phyloP scores from a whole-genome alignment of 1,140 invertebrate genomes.

The Drosophila parvula region DNA sequence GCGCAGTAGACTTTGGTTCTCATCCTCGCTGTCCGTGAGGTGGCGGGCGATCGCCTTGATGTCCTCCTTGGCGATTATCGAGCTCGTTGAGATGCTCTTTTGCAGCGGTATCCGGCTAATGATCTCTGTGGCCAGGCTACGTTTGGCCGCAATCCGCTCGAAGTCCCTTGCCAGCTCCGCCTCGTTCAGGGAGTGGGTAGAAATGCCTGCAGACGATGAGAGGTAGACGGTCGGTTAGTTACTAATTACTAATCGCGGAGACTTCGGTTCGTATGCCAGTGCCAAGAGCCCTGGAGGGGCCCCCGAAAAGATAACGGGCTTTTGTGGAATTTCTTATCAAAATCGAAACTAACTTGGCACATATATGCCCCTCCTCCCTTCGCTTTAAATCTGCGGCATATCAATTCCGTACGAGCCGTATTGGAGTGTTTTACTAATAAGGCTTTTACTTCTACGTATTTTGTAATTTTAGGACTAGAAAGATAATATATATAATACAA shows the following conservation, averaged over 20 bases:
- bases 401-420: background rate
- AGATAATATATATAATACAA: no score
- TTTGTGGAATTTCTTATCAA: conserved; percentile 76
- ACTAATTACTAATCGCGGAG: conserved; percentile 36
- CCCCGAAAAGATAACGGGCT: conserved; percentile 54
- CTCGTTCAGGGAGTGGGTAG: conserved; percentile 93
- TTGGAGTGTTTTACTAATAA: background rate
- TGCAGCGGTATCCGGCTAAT: conserved; percentile 91
- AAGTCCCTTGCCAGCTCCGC: conserved; percentile 91
- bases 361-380: conserved; percentile 33
- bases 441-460: no score
- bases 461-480: no score
- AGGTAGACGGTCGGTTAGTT: conserved; percentile 29
- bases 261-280: conserved; percentile 20
- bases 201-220: conserved; percentile 85
- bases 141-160: conserved; percentile 86
- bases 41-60: conserved; percentile 80
- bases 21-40: conserved; percentile 84
- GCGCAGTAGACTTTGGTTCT: conserved; percentile 82
- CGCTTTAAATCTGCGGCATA: conserved; percentile 35
- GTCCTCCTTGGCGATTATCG: conserved; percentile 85
- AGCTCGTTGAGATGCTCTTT: conserved; percentile 95
- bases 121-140: conserved; percentile 86
- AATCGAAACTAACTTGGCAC: conserved; percentile 64
- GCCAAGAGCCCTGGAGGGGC: conserved; percentile 29